Evolutionary conservation across 2,888 invertebrate genomes (phyloP), one percentile per base, ranked within the genome.

Genomic region (Hydropsyche betteni): DNA sequence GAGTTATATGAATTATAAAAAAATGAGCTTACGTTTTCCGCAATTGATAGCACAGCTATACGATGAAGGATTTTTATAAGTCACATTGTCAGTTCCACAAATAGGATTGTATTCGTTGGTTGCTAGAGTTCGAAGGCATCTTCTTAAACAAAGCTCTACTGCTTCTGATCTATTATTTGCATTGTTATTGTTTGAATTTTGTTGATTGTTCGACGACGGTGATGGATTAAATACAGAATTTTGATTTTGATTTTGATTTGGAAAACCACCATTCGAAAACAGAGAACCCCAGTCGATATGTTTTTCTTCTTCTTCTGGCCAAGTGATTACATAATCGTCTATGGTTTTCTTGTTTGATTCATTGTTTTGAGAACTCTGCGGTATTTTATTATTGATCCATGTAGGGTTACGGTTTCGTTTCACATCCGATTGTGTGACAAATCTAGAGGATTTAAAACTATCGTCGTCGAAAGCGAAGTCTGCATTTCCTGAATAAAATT

Each of bases 11-110:
- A 44, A 8, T 24, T 70, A 51, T 33, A 70, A 70, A 51, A 24
- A 33, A 8, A 1, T 10, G 2, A 14, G 70, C 76, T 78, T 77
- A 80, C 80, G 34, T 78, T 68, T 76, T 44, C 80, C 79, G 52
- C 80, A 80, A 10, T 69, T 51, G 5, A 53, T 52, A 24, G 78
- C 79, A 68, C 80, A 80, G 4, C 36, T 50, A 33, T 80, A 75
- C 52, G 75, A 77, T 5, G 69, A 74, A 16, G 76, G 76, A 61
- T 80, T 80, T 6, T 34, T 68, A 61, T 80, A 80, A 4, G 80
- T 80, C 1, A 79, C 64, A 10, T 78, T 77, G 64, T 80, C 77
- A 70, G 77, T 77, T 34, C 80, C 80, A 58, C 80, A 80, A 3
- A 80, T 75, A 0, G 80, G 80, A 61, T 79, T 79, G 69, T 80